Evolutionary conservation across 2,888 invertebrate genomes (phyloP).

Genomic region (Dryobota labecula): DNA sequence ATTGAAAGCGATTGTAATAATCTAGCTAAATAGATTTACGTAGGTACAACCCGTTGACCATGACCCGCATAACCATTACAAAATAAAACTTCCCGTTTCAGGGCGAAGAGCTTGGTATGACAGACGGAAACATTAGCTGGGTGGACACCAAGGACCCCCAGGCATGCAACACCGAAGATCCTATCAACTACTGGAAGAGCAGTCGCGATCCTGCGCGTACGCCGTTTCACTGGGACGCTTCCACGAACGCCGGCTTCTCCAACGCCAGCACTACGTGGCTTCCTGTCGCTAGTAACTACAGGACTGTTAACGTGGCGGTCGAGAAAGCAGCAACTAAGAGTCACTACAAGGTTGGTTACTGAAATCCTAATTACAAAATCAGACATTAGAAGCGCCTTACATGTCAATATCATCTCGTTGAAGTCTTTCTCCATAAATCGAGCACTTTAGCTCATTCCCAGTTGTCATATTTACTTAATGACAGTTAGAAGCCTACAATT

Average conservation of each 20-base stretch:
- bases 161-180: slow-evolving; percentile 92
- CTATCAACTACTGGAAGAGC: slow-evolving; percentile 88
- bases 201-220: slow-evolving; percentile 92
- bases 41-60: neutral
- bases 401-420: neutral
- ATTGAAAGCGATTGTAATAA: neutral
- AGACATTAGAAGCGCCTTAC: neutral
- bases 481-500: neutral
- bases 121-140: slow-evolving; percentile 91
- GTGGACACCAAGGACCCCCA: slow-evolving; percentile 92
- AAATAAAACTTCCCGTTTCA: slow-evolving; percentile 75
- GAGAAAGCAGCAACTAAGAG: slow-evolving; percentile 84
- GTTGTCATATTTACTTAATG: neutral
- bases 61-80: neutral
- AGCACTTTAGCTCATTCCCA: neutral
- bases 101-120: slow-evolving; percentile 96
- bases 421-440: neutral
- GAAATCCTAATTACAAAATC: neutral
- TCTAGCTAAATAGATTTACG: neutral
- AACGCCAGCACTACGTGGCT: slow-evolving; percentile 88
- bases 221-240: slow-evolving; percentile 92
- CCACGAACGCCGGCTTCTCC: slow-evolving; percentile 88
- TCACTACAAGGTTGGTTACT: slow-evolving; percentile 85
- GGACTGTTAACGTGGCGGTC: slow-evolving; percentile 89
- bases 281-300: slow-evolving; percentile 91